phyloP scores from a whole-genome alignment of 2,797 vertebrate genomes.

The Acanthurus tractus region DNA sequence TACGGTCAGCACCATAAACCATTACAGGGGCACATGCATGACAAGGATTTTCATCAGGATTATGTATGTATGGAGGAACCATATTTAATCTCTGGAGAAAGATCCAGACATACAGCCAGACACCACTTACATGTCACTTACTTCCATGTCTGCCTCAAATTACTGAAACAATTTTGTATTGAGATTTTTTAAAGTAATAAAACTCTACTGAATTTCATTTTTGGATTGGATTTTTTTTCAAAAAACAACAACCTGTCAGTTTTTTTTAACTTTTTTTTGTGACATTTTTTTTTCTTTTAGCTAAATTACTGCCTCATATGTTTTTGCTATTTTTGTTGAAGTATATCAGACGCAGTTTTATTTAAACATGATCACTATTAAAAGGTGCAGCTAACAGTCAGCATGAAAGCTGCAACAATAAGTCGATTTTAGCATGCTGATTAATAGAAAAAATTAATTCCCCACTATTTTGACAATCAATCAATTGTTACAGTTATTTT shows the following conservation, averaged over 20 bases:
- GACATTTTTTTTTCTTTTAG: neutral
- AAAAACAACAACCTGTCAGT: neutral
- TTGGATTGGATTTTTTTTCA: no score
- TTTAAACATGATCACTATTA: slow-evolving; percentile 18
- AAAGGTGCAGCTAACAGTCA: slow-evolving; percentile 41
- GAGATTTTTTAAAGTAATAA: neutral
- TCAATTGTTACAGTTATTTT: no score
- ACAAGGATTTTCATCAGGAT: slow-evolving; percentile 78
- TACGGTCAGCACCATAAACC: slow-evolving; percentile 71
- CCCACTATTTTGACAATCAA: no score
- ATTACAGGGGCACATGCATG: slow-evolving; percentile 62
- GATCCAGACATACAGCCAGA: slow-evolving; percentile 31
- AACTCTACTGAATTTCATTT: neutral
- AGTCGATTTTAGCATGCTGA: no score
- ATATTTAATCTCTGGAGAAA: slow-evolving; percentile 42
- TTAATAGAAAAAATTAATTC: no score
- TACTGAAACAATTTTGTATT: neutral
- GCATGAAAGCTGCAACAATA: no score
- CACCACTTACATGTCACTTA: slow-evolving; percentile 1
- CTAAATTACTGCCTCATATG: neutral
- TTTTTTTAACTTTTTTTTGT: neutral
- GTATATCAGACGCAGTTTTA: slow-evolving; percentile 15
- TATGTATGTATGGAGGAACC: slow-evolving; percentile 59
- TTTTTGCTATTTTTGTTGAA: neutral
- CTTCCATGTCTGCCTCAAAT: slow-evolving; percentile 3